Base-by-base conservation (phyloP, 2,113 vertebrate genomes). In the Numenius arquata region DNA sequence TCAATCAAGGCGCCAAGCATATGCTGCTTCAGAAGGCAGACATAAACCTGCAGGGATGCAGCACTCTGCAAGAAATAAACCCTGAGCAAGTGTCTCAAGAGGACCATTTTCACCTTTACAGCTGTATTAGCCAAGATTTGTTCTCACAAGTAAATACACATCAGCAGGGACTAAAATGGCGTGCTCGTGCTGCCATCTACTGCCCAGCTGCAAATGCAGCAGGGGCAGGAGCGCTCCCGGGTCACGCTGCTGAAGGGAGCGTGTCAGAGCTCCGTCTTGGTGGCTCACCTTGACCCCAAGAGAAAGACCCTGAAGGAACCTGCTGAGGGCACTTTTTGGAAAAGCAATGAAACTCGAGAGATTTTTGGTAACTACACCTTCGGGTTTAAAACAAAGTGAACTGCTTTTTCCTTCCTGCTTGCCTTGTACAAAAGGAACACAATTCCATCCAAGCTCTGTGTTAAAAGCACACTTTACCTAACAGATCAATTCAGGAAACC, bases 111-210 rank as follows among this genome's bases (percentile, higher is more conserved):
- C 94, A 89, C 74, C 63, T 53, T 48, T 73, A 79, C 95, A 63
- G 89, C 27, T 65, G 75, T 63, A 53, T 67, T 17, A 62, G 88
- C 76, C 50, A 48, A 82, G 78, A 63, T 11, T 65, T 29, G 79
- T 21, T 90, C 77, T 79, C 63, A 17, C 38, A 47, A 71, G 47
- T 40, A 84, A 89, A 72, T 58, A 50, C 58, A 59, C 65, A 62
- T 21, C 66, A 74, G 50, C 45, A 18, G 32, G 30, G 20, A 41
- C 66, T 58, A 30, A 22, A 92, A 50, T 12, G 2, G 6, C 13
- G 32, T 40, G 70, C 61, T 62, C 8, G 27, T 95, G 93, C 96
- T 94, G 95, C 96, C 96, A 92, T n/a, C 97, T 97, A 67, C 58
- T 6, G 96, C 58, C 70, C 1, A 72, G 26, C 32, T 61, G 74